Conservation (phyloP, 1,140 invertebrate species). For the Drosophila malerkotliana region DNA sequence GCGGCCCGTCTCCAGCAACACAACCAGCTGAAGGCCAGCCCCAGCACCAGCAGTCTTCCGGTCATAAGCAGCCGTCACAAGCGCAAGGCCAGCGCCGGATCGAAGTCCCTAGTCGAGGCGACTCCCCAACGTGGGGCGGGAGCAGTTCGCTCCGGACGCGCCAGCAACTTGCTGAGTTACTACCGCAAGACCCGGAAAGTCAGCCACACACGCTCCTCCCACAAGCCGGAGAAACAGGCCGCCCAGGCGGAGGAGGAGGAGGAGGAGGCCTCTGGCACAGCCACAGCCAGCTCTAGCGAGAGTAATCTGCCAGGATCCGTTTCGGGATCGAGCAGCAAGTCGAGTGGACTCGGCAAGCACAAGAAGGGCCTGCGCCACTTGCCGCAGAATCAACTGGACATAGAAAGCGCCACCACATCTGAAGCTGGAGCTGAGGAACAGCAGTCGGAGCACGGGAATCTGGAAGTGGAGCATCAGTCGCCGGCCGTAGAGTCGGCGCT, state of each 20-base stretch:
- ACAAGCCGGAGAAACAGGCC: conserved; percentile 35
- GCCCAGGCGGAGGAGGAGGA: conserved; percentile 1
- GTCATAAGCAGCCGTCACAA: conserved; percentile 5
- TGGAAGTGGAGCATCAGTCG: conserved; percentile 33
- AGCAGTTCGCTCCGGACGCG: conserved; percentile 34
- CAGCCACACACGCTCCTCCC: conserved; percentile 61
- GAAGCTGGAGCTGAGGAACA: conserved; percentile 26
- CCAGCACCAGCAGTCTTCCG: conserved; percentile 14
- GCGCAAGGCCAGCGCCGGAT: conserved; percentile 29
- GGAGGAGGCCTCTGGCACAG: neutral
- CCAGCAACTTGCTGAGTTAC: conserved; percentile 76
- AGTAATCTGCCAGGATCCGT: conserved; percentile 9
- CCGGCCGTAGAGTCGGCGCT: conserved; percentile 15
- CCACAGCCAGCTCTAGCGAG: conserved; percentile 15
- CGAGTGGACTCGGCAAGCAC: conserved; percentile 10
- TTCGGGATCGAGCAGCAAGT: conserved; percentile 20
- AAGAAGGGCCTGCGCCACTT: conserved; percentile 28
- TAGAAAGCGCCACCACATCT: conserved; percentile 1
- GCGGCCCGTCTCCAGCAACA: conserved; percentile 38
- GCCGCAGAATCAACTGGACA: conserved; percentile 24
- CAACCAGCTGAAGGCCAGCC: conserved; percentile 10
- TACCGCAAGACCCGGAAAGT: conserved; percentile 81
- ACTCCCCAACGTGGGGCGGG: conserved; percentile 51
- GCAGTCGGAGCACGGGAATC: conserved; percentile 12
- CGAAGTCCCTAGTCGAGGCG: conserved; percentile 1